Percentiles rank a stretch among this genome's conserved stretches.
Evolutionary conservation across 1,140 invertebrate species (phyloP).

Genomic region (Pseudomyrmex flavicornis): DNA sequence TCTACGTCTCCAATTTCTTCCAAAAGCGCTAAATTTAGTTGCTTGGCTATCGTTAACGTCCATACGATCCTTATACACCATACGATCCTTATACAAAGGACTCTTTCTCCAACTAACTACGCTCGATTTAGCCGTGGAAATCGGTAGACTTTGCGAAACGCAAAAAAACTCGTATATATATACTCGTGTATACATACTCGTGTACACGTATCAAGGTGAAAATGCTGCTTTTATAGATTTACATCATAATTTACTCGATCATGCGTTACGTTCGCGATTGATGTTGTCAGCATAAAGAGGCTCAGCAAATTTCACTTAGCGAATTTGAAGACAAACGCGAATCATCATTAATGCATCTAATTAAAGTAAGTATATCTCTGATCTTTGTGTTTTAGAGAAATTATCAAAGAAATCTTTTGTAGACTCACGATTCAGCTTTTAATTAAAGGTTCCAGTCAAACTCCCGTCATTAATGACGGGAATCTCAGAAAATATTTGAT

Average conservation of each 20-base stretch:
- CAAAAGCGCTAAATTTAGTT: constrained; percentile 16
- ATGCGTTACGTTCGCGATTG: too few relatives aligned
- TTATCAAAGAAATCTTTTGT: not conserved
- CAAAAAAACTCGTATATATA: too few relatives aligned
- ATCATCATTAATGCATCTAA: too few relatives aligned
- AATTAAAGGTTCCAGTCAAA: not conserved
- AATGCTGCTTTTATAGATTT: too few relatives aligned
- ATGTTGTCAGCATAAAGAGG: too few relatives aligned
- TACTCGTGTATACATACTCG: not conserved
- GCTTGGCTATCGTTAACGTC: not conserved
- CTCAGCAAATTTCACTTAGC: too few relatives aligned
- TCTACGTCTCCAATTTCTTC: constrained; percentile 1
- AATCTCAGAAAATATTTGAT: not conserved
- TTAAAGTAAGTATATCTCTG: not conserved
- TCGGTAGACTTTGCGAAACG: not conserved
- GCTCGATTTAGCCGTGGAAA: not conserved
- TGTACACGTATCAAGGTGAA: not conserved
- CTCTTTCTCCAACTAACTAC: not conserved
- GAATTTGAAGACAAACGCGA: too few relatives aligned
- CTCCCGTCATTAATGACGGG: too few relatives aligned
- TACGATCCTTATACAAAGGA: not conserved
- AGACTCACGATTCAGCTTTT: not conserved
- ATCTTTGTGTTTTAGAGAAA: not conserved
- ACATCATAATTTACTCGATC: too few relatives aligned
- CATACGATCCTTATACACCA: not conserved